A percentile compares a stretch with the other conserved stretches of the same genome.
Evolutionary conservation across 2,113 vertebrate species (phyloP).

Genomic region (Petaurus breviceps): DNA sequence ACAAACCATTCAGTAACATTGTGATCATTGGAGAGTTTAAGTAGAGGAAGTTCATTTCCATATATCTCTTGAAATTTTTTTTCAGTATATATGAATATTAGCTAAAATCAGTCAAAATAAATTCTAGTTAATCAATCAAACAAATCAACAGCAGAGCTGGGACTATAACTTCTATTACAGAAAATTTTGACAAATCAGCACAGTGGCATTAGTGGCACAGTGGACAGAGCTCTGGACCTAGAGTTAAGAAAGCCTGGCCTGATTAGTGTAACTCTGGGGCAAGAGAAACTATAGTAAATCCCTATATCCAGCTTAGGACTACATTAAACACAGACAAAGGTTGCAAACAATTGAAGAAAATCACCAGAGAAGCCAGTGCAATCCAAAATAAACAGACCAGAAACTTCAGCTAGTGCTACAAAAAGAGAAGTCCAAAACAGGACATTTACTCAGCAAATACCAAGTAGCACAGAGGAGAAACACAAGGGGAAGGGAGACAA

Average conservation of each 20-base stretch:
- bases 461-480: background rate
- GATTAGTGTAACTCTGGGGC: background rate
- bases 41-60: background rate
- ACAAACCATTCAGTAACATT: background rate
- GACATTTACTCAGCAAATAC: background rate
- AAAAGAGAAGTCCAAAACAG: background rate
- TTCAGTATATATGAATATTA: background rate
- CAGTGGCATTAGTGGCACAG: background rate
- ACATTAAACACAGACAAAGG: background rate
- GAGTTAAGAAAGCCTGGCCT: background rate
- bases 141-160: background rate
- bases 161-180: background rate
- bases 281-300: background rate
- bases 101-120: background rate
- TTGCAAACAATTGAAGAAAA: background rate
- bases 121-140: background rate
- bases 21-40: background rate
- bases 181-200: background rate
- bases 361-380: background rate
- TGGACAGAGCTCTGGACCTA: background rate
- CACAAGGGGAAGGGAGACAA: background rate
- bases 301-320: background rate
- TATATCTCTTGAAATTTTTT: background rate
- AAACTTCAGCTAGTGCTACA: background rate
- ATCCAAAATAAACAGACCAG: background rate